phyloP scores from a whole-genome alignment of 2,888 invertebrate genomes.

The Hydrotaea diabolus region DNA sequence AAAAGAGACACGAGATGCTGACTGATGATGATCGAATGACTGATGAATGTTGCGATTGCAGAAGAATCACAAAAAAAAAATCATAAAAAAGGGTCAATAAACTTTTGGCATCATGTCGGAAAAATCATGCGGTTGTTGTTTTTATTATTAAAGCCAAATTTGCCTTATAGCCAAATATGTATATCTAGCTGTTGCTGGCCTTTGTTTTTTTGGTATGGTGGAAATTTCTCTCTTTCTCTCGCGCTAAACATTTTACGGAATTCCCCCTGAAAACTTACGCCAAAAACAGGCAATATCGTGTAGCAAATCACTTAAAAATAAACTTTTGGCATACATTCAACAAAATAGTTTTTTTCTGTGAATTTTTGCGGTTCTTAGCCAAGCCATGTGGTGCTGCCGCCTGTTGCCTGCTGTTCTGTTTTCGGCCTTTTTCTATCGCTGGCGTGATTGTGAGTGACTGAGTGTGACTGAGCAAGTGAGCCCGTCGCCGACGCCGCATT shows the following conservation, averaged over 20 bases:
- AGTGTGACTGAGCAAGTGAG: conserved; percentile 19
- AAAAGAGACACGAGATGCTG: not conserved
- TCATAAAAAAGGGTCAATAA: conserved; percentile 62
- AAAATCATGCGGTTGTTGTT: conserved; percentile 20
- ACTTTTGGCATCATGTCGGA: conserved; percentile 49
- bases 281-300: conserved; percentile 30
- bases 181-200: not conserved
- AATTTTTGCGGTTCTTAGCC: conserved; percentile 35
- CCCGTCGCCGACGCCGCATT: conserved; percentile 5
- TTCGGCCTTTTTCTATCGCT: conserved; percentile 21
- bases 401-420: not conserved
- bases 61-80: no score
- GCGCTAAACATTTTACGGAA: conserved; percentile 37
- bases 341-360: conserved; percentile 28
- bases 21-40: conserved; percentile 9
- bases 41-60: conserved; percentile 5
- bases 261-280: conserved; percentile 51
- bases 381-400: conserved; percentile 1
- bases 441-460: conserved; percentile 13
- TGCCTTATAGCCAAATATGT: conserved; percentile 34
- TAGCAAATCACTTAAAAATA: conserved; percentile 61
- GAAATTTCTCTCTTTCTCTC: conserved; percentile 15
- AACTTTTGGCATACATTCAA: conserved; percentile 65
- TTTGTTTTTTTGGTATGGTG: not conserved
- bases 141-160: not conserved